A percentile compares a stretch with the other conserved stretches of the same genome.
Conservation (phyloP, 1,140 invertebrate genomes). For the Leptoteleia sp. region DNA sequence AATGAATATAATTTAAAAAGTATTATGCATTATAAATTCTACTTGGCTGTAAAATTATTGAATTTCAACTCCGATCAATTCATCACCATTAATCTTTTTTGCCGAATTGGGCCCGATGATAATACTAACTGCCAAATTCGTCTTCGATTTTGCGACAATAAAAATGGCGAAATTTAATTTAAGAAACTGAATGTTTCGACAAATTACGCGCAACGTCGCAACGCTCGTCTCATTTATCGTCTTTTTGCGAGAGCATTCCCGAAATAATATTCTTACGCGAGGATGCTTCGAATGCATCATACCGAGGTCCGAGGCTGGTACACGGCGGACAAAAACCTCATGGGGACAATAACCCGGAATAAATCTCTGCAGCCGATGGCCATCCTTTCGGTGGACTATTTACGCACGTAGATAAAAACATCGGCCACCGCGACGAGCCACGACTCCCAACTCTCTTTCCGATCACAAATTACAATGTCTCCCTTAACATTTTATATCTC, state of each 20-base stretch:
- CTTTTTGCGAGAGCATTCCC: neutral
- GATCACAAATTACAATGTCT: conserved; percentile 40
- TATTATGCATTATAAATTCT: neutral
- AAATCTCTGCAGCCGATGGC: conserved; percentile 42
- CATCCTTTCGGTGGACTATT: conserved; percentile 44
- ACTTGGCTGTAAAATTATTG: too few relatives aligned
- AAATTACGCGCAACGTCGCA: conserved; percentile 2
- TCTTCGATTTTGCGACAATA: too few relatives aligned
- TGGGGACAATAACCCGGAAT: conserved; percentile 49
- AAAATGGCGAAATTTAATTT: too few relatives aligned
- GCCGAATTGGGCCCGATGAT: too few relatives aligned
- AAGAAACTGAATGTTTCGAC: too few relatives aligned
- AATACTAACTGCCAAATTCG: too few relatives aligned
- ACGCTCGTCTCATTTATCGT: conserved; percentile 1
- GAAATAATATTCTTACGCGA: conserved; percentile 22
- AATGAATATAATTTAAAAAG: neutral
- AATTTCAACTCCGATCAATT: too few relatives aligned
- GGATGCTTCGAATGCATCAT: conserved; percentile 19
- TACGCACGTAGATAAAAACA: conserved; percentile 44
- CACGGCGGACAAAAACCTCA: conserved; percentile 29
- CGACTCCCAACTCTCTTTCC: conserved; percentile 18
- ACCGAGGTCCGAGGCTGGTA: conserved; percentile 5
- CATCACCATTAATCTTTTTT: too few relatives aligned
- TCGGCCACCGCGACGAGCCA: conserved; percentile 25
- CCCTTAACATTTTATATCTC: neutral